Evolutionary conservation across 1,140 invertebrate genomes (phyloP).

Genomic region (Drosophila seguyi): DNA sequence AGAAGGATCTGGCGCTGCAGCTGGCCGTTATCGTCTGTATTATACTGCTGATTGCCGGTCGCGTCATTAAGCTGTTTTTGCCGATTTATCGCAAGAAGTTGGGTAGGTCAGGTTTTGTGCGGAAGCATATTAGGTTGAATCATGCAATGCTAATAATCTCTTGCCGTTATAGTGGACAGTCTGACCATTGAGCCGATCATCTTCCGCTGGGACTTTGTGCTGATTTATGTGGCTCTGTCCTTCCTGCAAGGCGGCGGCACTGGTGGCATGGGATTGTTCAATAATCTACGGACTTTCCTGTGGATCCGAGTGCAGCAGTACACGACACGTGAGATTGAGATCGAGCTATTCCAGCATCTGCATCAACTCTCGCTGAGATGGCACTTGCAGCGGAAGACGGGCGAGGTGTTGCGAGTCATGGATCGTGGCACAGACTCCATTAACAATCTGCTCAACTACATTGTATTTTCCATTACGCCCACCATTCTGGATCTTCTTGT

Average conservation of each 20-base stretch:
- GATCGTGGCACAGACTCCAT: slow-evolving; percentile 98
- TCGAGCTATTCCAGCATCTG: slow-evolving; percentile 93
- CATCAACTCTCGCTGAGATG: slow-evolving; percentile 94
- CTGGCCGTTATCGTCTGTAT: slow-evolving; percentile 94
- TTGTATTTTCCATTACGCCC: slow-evolving; percentile 94
- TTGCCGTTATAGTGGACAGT: slow-evolving; percentile 89
- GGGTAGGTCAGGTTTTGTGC: slow-evolving; percentile 85
- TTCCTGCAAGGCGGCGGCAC: slow-evolving; percentile 97
- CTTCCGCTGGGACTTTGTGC: slow-evolving; percentile 95
- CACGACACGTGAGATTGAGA: slow-evolving; percentile 95
- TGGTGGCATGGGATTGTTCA: slow-evolving; percentile 96
- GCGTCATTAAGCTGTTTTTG: slow-evolving; percentile 96
- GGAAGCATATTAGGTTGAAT: slow-evolving; percentile 1
- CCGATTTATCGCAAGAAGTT: slow-evolving; percentile 97
- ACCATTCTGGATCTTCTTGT: slow-evolving; percentile 97
- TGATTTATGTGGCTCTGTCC: slow-evolving; percentile 94
- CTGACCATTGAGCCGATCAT: slow-evolving; percentile 87
- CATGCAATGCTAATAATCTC: slow-evolving; percentile 46
- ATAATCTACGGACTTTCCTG: slow-evolving; percentile 95
- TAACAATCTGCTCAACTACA: slow-evolving; percentile 95
- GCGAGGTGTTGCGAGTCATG: slow-evolving; percentile 97
- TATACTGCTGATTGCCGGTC: slow-evolving; percentile 90
- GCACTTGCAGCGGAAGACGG: slow-evolving; percentile 97
- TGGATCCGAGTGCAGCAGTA: slow-evolving; percentile 99
- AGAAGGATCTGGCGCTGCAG: slow-evolving; percentile 91